Evolutionary conservation across 1,140 invertebrate species (phyloP), one percentile per base, ranked within the genome.

Genomic region (Cyphomyrmex costatus): DNA sequence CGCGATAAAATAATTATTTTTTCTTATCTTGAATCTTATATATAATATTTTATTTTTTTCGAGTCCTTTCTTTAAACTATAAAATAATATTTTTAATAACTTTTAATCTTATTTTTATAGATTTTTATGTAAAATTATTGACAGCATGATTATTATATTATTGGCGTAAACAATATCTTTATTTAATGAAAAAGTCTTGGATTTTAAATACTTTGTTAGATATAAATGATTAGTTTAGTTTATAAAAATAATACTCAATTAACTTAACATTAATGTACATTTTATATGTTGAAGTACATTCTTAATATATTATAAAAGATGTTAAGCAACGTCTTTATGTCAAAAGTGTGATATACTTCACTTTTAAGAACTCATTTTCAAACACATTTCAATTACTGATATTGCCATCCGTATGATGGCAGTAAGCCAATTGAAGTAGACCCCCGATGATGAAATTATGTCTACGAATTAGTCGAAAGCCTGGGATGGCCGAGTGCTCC

Each of bases 11-110:
- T 82, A 46, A 33, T 36, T 14, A n/a, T 30, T 82, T 83, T 49
- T 60, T 36, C 12, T 12, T n/a, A 19, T 83, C 24, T 51, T 74
- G 74, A 83, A 74, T 74, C 36, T 42, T 74, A 61, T 82, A 42
- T 58, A 70, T 58, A 70, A n/a, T n/a, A n/a, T 60, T 42, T 83
- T 49, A 21, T 36, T 36, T 58, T 8, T 42, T 51, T 42, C 10
- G 19, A 46, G 36, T 5, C 10, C 14, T 70, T 46, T 80, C 14
- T 70, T 46, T 80, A n/a, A 53, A 53, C n/a, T 46, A 24, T 24
- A 33, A 46, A 36, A 82, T 53, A 70, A 49, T 49, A 61, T 61
- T 14, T 66, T 42, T 42, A 27, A 46, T 49, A 16, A 14, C 46
- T 61, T 14, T 66, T 21, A 56, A n/a, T 4, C n/a, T 63, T 6